Evolutionary conservation across 2,888 invertebrate species (phyloP), one percentile per base, ranked within the genome.

Genomic region (Tetramorium bicarinatum): DNA sequence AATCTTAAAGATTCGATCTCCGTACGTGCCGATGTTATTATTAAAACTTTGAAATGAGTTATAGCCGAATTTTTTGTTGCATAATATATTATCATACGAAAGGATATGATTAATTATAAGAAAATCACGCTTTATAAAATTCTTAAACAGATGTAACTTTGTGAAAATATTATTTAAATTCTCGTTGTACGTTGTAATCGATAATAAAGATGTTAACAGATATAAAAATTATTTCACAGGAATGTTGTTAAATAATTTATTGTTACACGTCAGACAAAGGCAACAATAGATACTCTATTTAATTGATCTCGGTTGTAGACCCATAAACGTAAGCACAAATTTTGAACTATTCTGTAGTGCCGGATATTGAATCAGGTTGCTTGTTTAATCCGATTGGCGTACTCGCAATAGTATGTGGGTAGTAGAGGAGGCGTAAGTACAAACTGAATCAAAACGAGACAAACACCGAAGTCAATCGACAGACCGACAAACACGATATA

Each of bases 381-480:
- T 62, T 64, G 80, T 52, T 71, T 82, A 67, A 76, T 64, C 52
- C 75, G 44, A 29, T 69, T 61, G 54, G 9, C 66, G 69, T 76
- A 62, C 15, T 82, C 67, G 41, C 52, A 83, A 44, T 34, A 21
- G 9, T 49, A 44, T 56, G 82, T 56, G 25, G 62, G 56, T 76
- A 29, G 75, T 18, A 18, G 76, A 76, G 59, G 56, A 71, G 64
- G 44, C 80, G 72, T 76, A 52, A 47, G 49, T 64, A 54, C 61
- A 76, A 80, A 85, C 74, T 80, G 76, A 85, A 85, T 85, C 67
- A 76, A 44, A 69, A 67, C 79, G 76, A 86, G 86, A 86, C 83
- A 88, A 81, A 83, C 86, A 82, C 56, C 69, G 77, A 61, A 82
- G 82, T 66, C 71, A 71, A 75, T 67, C 54, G 62, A 52, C 56